Evolutionary conservation across 2,797 vertebrate species (phyloP).

Genomic region (Cyclopterus lumpus): DNA sequence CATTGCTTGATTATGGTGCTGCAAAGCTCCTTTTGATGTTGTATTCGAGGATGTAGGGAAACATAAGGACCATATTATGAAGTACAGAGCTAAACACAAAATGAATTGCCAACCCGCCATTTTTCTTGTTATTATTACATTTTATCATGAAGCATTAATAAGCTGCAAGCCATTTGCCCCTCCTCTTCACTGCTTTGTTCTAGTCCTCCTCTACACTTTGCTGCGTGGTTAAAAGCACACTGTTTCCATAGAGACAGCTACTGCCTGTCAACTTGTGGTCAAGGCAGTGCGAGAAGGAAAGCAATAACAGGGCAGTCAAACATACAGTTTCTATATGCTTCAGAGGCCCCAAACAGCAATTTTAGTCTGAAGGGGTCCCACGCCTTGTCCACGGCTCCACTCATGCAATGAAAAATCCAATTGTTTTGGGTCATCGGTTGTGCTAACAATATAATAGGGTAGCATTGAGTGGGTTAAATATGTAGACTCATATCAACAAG

Average conservation of each 20-base stretch:
- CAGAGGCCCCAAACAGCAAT: neutral
- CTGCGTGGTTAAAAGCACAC: constrained; percentile 32
- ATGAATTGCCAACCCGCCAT: neutral
- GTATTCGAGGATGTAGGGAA: neutral
- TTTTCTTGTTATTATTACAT: constrained; percentile 26
- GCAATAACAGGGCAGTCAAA: constrained; percentile 33
- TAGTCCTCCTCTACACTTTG: constrained; percentile 21
- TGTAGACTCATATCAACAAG: neutral
- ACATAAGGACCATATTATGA: neutral
- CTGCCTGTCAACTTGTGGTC: constrained; percentile 49
- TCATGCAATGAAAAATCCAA: neutral
- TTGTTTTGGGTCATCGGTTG: neutral
- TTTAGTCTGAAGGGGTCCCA: neutral
- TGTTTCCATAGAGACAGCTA: constrained; percentile 67
- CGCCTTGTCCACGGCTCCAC: neutral
- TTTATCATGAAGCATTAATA: constrained; percentile 27
- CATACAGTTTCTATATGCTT: constrained; percentile 1
- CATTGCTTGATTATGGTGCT: neutral
- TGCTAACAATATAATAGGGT: too few species aligned
- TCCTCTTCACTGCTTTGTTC: constrained; percentile 38
- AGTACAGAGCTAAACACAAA: neutral
- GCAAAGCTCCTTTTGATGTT: neutral
- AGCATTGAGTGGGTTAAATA: neutral
- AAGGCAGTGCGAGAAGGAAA: constrained; percentile 14
- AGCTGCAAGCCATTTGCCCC: constrained; percentile 8